Base-by-base conservation (phyloP, 2,113 vertebrate species). In the Chaetodon auriga region DNA sequence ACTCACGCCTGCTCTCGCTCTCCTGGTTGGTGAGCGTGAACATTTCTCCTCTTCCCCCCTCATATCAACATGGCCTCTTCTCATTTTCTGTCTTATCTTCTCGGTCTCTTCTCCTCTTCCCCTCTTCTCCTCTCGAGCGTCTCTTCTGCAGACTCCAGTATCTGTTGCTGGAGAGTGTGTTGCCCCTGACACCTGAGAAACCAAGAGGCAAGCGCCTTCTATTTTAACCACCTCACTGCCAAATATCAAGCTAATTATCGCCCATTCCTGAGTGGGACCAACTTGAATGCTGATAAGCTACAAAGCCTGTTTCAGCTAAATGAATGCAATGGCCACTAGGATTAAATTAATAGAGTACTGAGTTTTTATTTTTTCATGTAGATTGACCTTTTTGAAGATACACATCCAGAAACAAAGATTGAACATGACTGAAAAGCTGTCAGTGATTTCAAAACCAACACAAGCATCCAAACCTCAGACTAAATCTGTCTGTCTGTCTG, bases 171-270 rank as follows among this genome's bases (percentile, higher is more conserved):
- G 80, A 19, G 68, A 80, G 71, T 45, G 69, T 63, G 78, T 90
- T 91, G 77, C 85, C 86, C 77, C 78, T 95, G 95, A 93, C 92
- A 95, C 92, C 89, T 85, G 94, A 95, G 91, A 90, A 88, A 93
- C 69, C 62, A 45, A 81, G 87, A 81, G 82, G 62, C 80, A 38
- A 77, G 55, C 64, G 1, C 36, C 82, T 57, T 83, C 82, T 78
- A 61, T 78, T 82, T 95, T 93, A 94, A 94, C 93, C 51, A 55
- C 80, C 87, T 93, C 89, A 60, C 85, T 89, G 88, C 88, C 84
- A 78, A 75, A 83, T 38, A 81, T 49, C 53, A 30, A 25, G 43
- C 46, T 7, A 71, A 88, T 74, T n/a, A 51, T 71, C 18, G n/a
- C 14, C 43, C 10, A 0, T 68, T 80, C 23, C 11, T 62, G 36